Evolutionary conservation across 1,140 invertebrate species (phyloP).

Genomic region (Amphibalanus amphitrite): DNA sequence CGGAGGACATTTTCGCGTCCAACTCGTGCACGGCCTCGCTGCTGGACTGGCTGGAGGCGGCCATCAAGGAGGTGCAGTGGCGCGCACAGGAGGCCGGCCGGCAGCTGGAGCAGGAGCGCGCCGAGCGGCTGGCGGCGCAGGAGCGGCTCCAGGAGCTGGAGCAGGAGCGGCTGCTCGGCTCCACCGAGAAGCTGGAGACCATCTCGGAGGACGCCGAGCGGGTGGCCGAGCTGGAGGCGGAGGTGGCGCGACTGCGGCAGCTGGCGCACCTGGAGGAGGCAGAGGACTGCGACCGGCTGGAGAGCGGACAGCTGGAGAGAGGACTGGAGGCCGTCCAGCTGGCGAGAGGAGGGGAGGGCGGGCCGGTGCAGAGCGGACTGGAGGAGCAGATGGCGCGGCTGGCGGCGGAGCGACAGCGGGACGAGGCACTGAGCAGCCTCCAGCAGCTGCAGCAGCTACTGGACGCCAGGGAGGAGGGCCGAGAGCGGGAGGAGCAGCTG

Average conservation of each 20-base stretch:
- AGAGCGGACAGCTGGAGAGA: neutral
- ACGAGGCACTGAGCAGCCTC: neutral
- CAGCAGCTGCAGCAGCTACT: neutral
- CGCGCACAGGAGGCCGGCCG: neutral
- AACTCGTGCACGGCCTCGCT: neutral
- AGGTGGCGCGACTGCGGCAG: neutral
- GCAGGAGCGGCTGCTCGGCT: neutral
- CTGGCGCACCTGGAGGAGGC: neutral
- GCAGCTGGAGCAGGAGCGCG: neutral
- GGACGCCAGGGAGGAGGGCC: neutral
- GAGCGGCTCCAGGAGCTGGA: neutral
- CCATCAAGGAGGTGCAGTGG: neutral
- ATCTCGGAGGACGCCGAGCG: constrained; percentile 2
- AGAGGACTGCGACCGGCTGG: neutral
- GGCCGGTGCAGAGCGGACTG: neutral
- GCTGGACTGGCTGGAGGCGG: neutral
- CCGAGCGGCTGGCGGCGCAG: neutral
- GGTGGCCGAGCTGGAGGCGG: neutral
- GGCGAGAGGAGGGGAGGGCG: neutral
- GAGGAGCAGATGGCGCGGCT: neutral
- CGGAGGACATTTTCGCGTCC: neutral
- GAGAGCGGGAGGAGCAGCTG: neutral
- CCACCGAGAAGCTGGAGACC: neutral
- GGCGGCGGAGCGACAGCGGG: neutral
- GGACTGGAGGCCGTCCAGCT: neutral